Conservation (phyloP, 2,797 vertebrate species). For the Dermochelys coriacea region DNA sequence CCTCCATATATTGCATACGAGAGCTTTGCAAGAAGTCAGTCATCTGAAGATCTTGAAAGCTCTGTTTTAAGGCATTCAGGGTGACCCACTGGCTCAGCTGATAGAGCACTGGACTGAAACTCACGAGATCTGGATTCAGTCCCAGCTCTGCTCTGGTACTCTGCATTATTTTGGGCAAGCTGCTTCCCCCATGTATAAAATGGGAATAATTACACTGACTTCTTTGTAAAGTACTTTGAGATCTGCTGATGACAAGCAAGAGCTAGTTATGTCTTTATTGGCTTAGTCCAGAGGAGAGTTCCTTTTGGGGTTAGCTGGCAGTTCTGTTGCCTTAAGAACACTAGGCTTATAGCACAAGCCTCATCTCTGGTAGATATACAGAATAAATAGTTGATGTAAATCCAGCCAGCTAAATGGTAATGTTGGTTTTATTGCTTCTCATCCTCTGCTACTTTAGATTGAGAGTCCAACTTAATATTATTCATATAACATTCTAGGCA, state of each 20-base stretch:
- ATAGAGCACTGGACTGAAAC: not conserved
- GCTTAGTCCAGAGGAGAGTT: not conserved
- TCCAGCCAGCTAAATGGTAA: accelerated
- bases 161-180: not conserved
- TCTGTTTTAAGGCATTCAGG: not conserved
- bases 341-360: not conserved
- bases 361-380: accelerated
- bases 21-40: not conserved
- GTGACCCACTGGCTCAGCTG: not conserved
- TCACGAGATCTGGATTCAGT: not conserved
- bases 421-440: accelerated
- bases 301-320: not conserved
- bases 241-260: not conserved
- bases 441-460: not conserved
- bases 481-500: not conserved
- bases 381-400: not conserved
- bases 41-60: not conserved
- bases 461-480: not conserved
- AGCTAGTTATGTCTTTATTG: not conserved
- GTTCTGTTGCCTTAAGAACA: not conserved
- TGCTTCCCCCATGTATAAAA: not conserved
- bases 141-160: not conserved
- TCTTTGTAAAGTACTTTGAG: not conserved
- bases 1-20: too few species aligned
- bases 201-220: not conserved